Base-by-base conservation (phyloP, 2,113 vertebrate genomes). In the Phycodurus eques region DNA sequence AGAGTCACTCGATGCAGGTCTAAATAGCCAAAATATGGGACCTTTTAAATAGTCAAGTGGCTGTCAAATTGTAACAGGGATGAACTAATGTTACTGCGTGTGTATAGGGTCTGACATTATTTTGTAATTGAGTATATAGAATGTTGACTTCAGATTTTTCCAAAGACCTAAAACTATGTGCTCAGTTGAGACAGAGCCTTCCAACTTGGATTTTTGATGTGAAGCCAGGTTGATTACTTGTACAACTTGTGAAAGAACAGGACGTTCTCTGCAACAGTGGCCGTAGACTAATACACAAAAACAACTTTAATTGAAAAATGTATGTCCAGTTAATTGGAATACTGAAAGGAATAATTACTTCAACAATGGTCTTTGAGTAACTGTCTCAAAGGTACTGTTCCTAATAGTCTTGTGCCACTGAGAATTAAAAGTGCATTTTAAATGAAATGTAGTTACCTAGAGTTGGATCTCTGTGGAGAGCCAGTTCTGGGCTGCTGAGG, bases 361-460 rank as follows among this genome's bases (percentile, higher is more conserved):
- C 10, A 64, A 42, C 39, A 11, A n/a, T 15, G 4, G 13, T 54
- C 47, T 14, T 56, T 56, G 19, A 56, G 13, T 13, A 53, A 19
- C 19, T 64, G 33, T 5, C 12, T 70, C 13, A 44, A 43, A 20
- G 19, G 44, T 9, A 53, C n/a, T 44, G 27, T 57, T 7, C 57
- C 42, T 56, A n/a, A 22, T 35, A 42, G 61, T n/a, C 35, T n/a
- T 3, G 35, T 9, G 35, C 61, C 63, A 65, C 42, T 8, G 39
- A 22, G 42, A 22, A 44, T 46, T 3, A 13, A 59, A 59, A 59
- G 56, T 22, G 31, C 22, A 33, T 22, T 13, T 44, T 9, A 63
- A 20, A 42, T 17, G 49, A 49, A 49, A 53, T 68, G 39, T 22
- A 35, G 1, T 63, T 81, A 88, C 90, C 86, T 88, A 80, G 67